Conservation (phyloP, 2,113 vertebrate species). For the Myanophis thanlyinensis region DNA sequence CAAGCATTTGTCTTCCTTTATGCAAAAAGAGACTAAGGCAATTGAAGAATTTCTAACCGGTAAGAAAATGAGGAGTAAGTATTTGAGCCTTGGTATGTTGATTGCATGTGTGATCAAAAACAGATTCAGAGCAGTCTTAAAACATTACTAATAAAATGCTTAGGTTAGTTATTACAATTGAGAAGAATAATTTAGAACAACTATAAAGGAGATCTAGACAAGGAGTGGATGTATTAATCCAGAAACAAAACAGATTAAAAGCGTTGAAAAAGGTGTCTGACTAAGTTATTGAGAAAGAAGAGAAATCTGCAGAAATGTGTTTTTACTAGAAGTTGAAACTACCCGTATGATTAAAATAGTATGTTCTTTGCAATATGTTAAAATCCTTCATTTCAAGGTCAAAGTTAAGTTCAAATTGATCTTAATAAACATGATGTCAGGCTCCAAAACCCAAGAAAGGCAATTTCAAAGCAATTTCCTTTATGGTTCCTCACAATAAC, state of each 20-base stretch:
- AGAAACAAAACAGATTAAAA: neutral
- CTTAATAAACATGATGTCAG: neutral
- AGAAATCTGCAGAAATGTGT: neutral
- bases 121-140: neutral
- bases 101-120: neutral
- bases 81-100: neutral
- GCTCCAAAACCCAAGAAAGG: neutral
- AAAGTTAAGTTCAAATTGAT: neutral
- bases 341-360: neutral
- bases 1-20: neutral
- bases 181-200: neutral
- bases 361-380: neutral
- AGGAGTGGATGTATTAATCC: neutral
- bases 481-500: neutral
- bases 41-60: neutral
- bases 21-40: neutral
- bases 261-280: neutral
- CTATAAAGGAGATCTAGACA: neutral
- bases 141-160: neutral
- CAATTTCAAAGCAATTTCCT: neutral
- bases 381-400: neutral
- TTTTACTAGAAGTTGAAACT: neutral
- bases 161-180: neutral
- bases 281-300: neutral
- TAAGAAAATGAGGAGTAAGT: neutral